These are phyloP conservation scores for Catocala sponsa DNA, from an alignment of 2,888 invertebrate genomes.

Conservation along the genomic window DNA sequence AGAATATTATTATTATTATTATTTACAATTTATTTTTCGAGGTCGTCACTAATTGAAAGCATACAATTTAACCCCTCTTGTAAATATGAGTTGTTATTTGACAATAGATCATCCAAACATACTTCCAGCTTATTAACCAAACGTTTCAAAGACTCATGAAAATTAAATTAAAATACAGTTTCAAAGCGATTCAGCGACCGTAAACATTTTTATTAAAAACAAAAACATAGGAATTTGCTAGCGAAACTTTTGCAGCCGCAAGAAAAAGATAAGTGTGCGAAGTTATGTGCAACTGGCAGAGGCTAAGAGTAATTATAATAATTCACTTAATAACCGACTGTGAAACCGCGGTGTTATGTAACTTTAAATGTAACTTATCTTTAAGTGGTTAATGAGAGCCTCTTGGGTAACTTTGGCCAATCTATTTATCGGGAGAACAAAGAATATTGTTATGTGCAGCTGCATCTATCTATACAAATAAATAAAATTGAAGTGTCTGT, in stretches of 20 bases:
- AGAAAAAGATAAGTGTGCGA: slow-evolving; percentile 67
- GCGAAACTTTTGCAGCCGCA: slow-evolving; percentile 62
- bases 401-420: slow-evolving; percentile 8
- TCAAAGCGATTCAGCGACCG: slow-evolving; percentile 53
- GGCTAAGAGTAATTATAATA: slow-evolving; percentile 81
- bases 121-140: neutral
- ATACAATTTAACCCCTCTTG: no score
- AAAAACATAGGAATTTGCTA: slow-evolving; percentile 48
- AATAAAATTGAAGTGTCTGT: no score
- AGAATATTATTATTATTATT: no score
- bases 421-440: slow-evolving; percentile 18
- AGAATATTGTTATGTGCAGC: no score
- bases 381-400: slow-evolving; percentile 46
- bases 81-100: no score
- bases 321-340: slow-evolving; percentile 68
- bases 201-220: slow-evolving; percentile 58
- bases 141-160: slow-evolving; percentile 16
- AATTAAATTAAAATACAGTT: slow-evolving; percentile 37
- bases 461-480: no score
- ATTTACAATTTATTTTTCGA: no score
- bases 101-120: no score
- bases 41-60: no score
- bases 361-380: slow-evolving; percentile 46
- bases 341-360: slow-evolving; percentile 47
- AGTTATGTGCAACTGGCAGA: slow-evolving; percentile 70